Evolutionary conservation across 2,113 vertebrate genomes (phyloP).

Genomic region (Neopipo cinnamomea): DNA sequence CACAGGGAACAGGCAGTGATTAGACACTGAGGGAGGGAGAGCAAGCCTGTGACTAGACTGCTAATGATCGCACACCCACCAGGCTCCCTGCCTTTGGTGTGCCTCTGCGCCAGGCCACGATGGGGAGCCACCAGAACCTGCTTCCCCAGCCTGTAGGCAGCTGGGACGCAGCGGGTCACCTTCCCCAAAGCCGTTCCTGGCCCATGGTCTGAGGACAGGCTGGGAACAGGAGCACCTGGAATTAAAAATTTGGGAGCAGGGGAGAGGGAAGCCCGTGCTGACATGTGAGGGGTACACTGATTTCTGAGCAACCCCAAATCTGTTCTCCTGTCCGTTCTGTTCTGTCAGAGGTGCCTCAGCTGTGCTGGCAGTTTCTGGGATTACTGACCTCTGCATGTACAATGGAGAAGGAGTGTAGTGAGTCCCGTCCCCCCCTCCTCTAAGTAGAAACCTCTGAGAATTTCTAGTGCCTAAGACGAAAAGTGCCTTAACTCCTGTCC

Average conservation of each 20-base stretch:
- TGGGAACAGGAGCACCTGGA: background rate
- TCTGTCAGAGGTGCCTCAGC: background rate
- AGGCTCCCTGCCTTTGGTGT: constrained; percentile 30
- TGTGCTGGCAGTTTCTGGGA: constrained; percentile 13
- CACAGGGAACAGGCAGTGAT: constrained; percentile 32
- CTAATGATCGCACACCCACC: constrained; percentile 62
- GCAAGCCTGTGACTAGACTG: constrained; percentile 59
- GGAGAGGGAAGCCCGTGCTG: background rate
- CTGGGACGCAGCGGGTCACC: background rate
- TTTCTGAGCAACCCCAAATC: background rate
- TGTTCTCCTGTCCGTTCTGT: background rate
- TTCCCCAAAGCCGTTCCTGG: background rate
- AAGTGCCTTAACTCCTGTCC: constrained; percentile 71
- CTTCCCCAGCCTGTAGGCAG: background rate
- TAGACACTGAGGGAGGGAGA: constrained; percentile 24
- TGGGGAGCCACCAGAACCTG: constrained; percentile 35
- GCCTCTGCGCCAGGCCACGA: constrained; percentile 23
- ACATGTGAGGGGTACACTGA: background rate
- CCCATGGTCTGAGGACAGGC: background rate
- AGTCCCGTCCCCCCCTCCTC: background rate
- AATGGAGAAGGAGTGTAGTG: constrained; percentile 30
- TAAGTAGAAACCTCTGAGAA: constrained; percentile 58
- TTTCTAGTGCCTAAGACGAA: constrained; percentile 61
- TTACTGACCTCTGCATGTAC: constrained; percentile 38
- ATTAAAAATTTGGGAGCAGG: background rate